phyloP scores from a whole-genome alignment of 2,113 vertebrate species.

The Tragelaphus buxtoni region DNA sequence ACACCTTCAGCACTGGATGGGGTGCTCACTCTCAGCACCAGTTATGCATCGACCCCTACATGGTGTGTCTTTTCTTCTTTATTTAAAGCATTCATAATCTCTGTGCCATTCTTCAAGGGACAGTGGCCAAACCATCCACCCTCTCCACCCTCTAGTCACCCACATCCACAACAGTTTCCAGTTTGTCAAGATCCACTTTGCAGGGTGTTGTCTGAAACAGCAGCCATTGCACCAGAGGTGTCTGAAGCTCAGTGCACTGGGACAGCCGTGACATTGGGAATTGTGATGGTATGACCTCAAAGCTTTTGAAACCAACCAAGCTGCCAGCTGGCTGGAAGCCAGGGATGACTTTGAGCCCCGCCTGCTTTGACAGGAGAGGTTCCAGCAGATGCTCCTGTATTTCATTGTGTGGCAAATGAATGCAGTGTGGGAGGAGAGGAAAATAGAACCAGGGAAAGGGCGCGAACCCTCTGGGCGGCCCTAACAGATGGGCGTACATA shows the following conservation, averaged over 20 bases:
- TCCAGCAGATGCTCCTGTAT: conserved; percentile 13
- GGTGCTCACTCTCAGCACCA: neutral
- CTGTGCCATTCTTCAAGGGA: neutral
- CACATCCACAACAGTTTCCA: neutral
- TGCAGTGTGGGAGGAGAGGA: neutral
- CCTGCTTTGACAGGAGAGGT: neutral
- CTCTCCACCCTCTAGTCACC: neutral
- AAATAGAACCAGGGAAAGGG: conserved; percentile 10
- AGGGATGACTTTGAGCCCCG: neutral
- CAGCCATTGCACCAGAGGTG: neutral
- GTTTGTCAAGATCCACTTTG: neutral
- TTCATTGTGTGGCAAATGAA: conserved; percentile 39
- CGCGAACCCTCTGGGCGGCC: neutral
- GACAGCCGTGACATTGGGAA: neutral
- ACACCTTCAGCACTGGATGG: neutral
- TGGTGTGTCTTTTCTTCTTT: neutral
- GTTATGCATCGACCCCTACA: too few species aligned
- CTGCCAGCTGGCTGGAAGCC: neutral
- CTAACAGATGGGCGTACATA: neutral
- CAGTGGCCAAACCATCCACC: neutral
- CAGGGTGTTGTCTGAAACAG: neutral
- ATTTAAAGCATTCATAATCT: neutral
- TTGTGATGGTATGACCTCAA: neutral
- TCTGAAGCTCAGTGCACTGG: neutral
- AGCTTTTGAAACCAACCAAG: conserved; percentile 2